phyloP scores from a whole-genome alignment of 2,113 vertebrate genomes.

The Mirounga angustirostris region DNA sequence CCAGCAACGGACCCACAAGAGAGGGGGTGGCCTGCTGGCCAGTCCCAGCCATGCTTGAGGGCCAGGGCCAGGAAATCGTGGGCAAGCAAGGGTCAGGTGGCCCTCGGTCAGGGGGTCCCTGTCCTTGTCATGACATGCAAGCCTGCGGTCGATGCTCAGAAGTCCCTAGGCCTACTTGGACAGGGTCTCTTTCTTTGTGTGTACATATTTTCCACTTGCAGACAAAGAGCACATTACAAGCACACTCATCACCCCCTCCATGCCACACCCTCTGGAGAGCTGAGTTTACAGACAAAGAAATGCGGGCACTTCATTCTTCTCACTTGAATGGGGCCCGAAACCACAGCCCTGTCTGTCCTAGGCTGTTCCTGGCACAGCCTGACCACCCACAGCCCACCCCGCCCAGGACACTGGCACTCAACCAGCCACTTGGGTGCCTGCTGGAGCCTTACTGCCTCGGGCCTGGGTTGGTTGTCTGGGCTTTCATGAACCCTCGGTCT shows the following conservation, averaged over 20 bases:
- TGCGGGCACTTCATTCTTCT: conserved; percentile 42
- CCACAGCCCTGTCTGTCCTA: conserved; percentile 5
- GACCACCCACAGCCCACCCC: not conserved
- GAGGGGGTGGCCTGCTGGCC: not conserved
- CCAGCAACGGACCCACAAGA: no score
- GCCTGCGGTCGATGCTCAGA: not conserved
- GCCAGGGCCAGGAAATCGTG: fast-evolving
- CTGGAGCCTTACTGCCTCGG: not conserved
- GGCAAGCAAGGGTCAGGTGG: not conserved
- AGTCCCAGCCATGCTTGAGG: not conserved
- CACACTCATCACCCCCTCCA: not conserved
- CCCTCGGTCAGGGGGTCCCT: not conserved
- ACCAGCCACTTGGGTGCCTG: not conserved
- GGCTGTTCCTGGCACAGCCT: conserved; percentile 50
- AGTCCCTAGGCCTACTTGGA: not conserved
- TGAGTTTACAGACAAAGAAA: conserved; percentile 51
- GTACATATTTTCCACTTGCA: not conserved
- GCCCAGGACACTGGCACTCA: not conserved
- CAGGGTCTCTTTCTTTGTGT: not conserved
- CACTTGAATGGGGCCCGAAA: not conserved
- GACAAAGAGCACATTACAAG: not conserved
- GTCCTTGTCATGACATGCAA: not conserved
- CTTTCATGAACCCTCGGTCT: not conserved
- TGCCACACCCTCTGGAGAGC: not conserved
- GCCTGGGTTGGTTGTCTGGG: not conserved